Conservation (phyloP, 2,113 vertebrate genomes). For the Alaudala cheleensis region DNA sequence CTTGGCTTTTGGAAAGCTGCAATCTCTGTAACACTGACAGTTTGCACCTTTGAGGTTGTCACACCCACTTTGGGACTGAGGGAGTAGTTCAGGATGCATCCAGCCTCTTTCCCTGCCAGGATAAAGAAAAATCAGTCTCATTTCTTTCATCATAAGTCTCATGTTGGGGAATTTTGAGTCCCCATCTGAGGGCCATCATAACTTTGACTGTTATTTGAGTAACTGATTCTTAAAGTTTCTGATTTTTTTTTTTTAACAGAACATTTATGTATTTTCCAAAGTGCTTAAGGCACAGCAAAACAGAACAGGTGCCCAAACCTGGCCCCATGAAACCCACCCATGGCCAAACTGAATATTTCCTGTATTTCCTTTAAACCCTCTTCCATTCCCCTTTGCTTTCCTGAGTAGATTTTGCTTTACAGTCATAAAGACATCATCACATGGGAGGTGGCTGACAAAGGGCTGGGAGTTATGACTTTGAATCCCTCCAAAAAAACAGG, state of each 20-base stretch:
- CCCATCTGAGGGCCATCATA: not conserved
- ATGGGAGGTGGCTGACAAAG: not conserved
- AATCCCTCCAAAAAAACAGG: not conserved
- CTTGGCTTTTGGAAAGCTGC: not conserved
- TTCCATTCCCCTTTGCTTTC: not conserved
- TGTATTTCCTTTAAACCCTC: not conserved
- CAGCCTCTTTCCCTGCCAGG: not conserved
- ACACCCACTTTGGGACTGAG: not conserved
- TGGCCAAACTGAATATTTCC: not conserved
- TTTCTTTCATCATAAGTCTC: not conserved
- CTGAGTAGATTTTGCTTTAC: not conserved
- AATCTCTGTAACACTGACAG: rapidly evolving
- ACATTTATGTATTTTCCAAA: not conserved
- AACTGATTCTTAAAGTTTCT: not conserved
- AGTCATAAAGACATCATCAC: not conserved
- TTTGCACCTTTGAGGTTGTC: not conserved
- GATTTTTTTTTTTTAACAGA: not conserved
- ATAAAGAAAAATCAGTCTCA: not conserved
- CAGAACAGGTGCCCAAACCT: not conserved
- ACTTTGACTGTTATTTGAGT: not conserved
- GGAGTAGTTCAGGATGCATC: not conserved
- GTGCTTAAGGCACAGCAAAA: not conserved
- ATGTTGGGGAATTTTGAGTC: not conserved
- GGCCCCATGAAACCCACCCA: not conserved
- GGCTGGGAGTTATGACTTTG: not conserved